Evolutionary conservation across 1,140 invertebrate genomes (phyloP), one percentile per base, ranked within the genome.

Genomic region (Drosophila orena): DNA sequence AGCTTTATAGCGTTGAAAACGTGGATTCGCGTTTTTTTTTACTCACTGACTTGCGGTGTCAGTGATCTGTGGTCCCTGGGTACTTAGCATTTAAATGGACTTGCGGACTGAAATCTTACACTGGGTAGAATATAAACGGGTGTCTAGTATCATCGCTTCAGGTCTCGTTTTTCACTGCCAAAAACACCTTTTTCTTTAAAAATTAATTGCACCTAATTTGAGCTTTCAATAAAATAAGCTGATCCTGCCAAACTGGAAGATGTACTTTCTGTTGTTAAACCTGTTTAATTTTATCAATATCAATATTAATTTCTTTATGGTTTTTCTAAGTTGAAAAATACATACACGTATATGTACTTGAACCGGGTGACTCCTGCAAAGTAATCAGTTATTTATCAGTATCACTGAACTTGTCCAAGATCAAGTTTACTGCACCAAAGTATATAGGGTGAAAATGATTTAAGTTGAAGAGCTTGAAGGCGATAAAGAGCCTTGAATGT

Each of bases 1-100:
- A 24, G 60, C 35, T 37, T 68, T 27, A 68, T 43, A 20, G 44
- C 20, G 27, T 35, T 50, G 15, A 52, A 57, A 60, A 40, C 49
- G 22, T 42, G 14, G 8, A 27, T 24, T 34, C 8, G 46, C 43
- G 35, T 58, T 59, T 15, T 37, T 37, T 57, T 69, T 53, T 27
- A 34, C 47, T 52, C 50, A 44, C 27, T 38, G 64, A 30, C 44
- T 12, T 3, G 64, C 44, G 30, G 64, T 68, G 64, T 68, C 64
- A 66, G 60, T 68, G 64, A 68, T 68, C 64, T 68, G 64, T 34
- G 60, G 37, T 65, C 46, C 15, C 44, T 12, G 46, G 15, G 46
- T 37, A 65, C 37, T 68, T 65, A 68, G 52, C 30, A 53, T 43
- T 53, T 53, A 44, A 60, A 35, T 42, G 27, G 27, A 30, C 12